Conservation (phyloP, 2,113 vertebrate species). For the Anarrhichthys ocellatus region DNA sequence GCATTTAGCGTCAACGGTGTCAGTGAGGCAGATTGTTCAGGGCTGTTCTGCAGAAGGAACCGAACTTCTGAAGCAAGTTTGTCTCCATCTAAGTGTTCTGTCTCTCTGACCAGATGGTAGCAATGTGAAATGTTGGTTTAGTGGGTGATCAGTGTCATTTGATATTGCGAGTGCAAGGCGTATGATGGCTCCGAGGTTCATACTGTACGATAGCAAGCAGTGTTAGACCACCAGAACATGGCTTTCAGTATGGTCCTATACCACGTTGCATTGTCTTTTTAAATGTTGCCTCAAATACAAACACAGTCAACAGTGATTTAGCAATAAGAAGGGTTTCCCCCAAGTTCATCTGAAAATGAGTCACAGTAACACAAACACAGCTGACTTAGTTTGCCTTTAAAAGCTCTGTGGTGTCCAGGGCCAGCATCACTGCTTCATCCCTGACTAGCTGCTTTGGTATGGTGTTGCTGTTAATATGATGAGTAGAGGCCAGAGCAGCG, state of each 20-base stretch:
- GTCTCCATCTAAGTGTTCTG: not conserved
- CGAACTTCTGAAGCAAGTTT: not conserved
- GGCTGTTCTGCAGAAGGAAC: not conserved
- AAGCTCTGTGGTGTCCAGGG: conserved; percentile 24
- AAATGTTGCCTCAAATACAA: conserved; percentile 4
- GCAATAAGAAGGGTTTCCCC: not conserved
- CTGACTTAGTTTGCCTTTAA: conserved; percentile 46
- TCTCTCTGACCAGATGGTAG: not conserved
- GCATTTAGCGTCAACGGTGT: not conserved
- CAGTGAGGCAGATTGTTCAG: not conserved
- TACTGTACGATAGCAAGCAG: not conserved
- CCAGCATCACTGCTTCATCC: not conserved
- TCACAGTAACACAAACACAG: conserved; percentile 52
- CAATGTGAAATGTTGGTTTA: not conserved
- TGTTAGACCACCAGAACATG: not conserved
- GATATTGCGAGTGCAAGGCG: not conserved
- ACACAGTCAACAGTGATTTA: conserved; percentile 1
- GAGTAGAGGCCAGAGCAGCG: not conserved
- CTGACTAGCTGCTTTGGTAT: conserved; percentile 31
- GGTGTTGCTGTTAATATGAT: not conserved
- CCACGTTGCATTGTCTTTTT: not conserved
- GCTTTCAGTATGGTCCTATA: not conserved
- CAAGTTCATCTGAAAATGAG: conserved; percentile 17
- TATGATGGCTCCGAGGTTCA: not conserved
- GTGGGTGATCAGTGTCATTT: not conserved